Evolutionary conservation across 2,888 invertebrate genomes (phyloP), one percentile per base, ranked within the genome.

Genomic region (Desoria tigrina): DNA sequence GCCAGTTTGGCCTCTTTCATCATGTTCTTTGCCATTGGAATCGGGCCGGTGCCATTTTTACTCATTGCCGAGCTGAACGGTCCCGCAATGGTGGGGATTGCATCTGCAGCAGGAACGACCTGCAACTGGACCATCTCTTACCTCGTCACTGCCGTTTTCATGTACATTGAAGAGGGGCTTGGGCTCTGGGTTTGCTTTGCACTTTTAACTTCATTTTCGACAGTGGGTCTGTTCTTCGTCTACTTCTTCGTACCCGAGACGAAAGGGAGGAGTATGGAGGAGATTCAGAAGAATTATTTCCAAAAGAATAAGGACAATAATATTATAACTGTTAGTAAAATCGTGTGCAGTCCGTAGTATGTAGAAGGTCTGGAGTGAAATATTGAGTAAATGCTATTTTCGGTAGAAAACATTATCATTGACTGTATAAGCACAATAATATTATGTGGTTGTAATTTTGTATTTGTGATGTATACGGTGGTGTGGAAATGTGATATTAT

Each of bases 31-130:
- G 90, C 91, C 0, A 78, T 92, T 49, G 90, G 90, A 9, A 86
- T 88, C 77, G 90, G 90, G 0, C 90, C 90, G 0, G 86, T 91
- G 42, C 90, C 90, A 0, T 91, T 90, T 90, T 85, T 92, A 84
- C 89, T 89, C 83, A 86, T 90, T 84, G 86, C 63, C 0, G 71
- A 71, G 39, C 32, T 71, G 11, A 42, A 68, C 23, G 63, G 66
- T 14, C 37, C 53, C 26, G 42, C 56, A 24, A 63, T 66, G 1
- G 63, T 66, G 18, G 80, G 80, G 0, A 81, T 87, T 0, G 91
- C 92, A 0, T 87, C 89, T 0, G 87, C 90, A 14, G 79, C 91
- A 11, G 87, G 89, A 0, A 89, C 90, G 0, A 86, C 88, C 78
- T 81, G 86, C 45, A 92, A 90, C 78, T 90, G 90, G 90, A 82